Base-by-base conservation (phyloP, 2,797 vertebrate species). In the Loriculus beryllinus region DNA sequence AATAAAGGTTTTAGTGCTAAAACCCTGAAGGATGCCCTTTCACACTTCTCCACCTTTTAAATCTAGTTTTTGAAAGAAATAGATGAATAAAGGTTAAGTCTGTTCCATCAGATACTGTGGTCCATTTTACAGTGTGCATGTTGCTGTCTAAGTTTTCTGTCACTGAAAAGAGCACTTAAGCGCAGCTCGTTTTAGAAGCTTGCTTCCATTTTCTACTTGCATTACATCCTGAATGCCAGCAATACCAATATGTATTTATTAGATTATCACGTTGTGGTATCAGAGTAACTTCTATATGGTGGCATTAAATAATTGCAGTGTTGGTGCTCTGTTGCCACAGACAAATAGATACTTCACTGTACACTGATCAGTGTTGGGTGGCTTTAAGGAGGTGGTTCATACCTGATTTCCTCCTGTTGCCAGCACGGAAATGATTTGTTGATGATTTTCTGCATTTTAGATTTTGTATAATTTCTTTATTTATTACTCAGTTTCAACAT, bases 141-240 rank as follows among this genome's bases (percentile, higher is more conserved):
- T 64, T 90, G 14, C 22, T 83, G 8, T 70, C 48, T 39, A 29
- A 9, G 57, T 91, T 54, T 85, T 57, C 57, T 83, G 54, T 47
- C 54, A 26, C 56, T 82, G 72, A 75, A 89, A 49, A 62, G 82
- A 91, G 63, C 79, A 60, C 51, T 91, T 83, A 89, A 91, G 67
- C 57, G 60, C 28, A 60, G 59, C 83, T 94, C 76, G 35, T 54
- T 96, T 90, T 95, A 86, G 90, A 88, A 88, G 60, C 54, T 69
- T 48, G 59, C 68, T 93, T 90, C 85, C 90, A 31, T 93, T 96
- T 94, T 95, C 59, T 91, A 1, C 85, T 88, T 83, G 28, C 59
- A 39, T 78, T 89, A 17, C 52, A 69, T 14, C 16, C 76, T 76
- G 69, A 91, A 39, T 91, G 86, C 72, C 47, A 88, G 69, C 63